These are phyloP conservation scores for Micromussa lordhowensis DNA, from an alignment of 92 coral and sea anemone species.

Conservation along the genomic window DNA sequence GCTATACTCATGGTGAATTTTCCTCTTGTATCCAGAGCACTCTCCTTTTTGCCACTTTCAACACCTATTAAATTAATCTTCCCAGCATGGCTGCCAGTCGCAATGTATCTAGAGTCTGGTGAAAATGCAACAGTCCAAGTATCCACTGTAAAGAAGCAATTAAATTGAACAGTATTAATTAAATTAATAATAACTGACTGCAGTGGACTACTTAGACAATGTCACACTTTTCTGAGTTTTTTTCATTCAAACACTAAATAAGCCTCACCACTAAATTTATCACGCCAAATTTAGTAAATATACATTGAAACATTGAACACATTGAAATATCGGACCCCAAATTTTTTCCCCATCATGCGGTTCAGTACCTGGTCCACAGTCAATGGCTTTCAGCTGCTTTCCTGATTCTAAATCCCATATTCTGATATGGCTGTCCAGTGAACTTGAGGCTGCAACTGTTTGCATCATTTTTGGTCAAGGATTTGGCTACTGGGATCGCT, in stretches of 20 bases:
- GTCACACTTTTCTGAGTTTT: no score
- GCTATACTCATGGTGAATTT: slow-evolving; percentile 99
- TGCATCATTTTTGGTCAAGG: slow-evolving; percentile 13
- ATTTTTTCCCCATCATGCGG: not conserved
- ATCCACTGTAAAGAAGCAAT: slow-evolving; percentile 73
- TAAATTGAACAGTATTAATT: no score
- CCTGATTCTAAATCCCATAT: slow-evolving; percentile 98
- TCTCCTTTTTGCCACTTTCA: slow-evolving; percentile 96
- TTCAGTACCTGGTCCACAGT: slow-evolving; percentile 94
- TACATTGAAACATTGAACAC: no score
- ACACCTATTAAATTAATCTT: slow-evolving; percentile 90
- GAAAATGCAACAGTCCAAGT: slow-evolving; percentile 99
- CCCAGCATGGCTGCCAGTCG: slow-evolving; percentile 99
- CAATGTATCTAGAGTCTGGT: slow-evolving; percentile 88
- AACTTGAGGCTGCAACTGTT: slow-evolving; percentile 97
- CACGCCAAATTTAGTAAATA: no score
- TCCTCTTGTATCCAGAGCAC: slow-evolving; percentile 97
- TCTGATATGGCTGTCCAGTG: slow-evolving; percentile 96
- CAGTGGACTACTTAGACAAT: no score
- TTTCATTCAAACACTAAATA: no score
- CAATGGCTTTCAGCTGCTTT: slow-evolving; percentile 93
- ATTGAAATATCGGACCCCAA: no score
- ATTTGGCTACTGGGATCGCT: not conserved
- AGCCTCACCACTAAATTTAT: no score
- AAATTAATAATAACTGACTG: no score